Evolutionary conservation across 1,140 invertebrate genomes (phyloP).

Genomic region (Caenorhabditis latens): DNA sequence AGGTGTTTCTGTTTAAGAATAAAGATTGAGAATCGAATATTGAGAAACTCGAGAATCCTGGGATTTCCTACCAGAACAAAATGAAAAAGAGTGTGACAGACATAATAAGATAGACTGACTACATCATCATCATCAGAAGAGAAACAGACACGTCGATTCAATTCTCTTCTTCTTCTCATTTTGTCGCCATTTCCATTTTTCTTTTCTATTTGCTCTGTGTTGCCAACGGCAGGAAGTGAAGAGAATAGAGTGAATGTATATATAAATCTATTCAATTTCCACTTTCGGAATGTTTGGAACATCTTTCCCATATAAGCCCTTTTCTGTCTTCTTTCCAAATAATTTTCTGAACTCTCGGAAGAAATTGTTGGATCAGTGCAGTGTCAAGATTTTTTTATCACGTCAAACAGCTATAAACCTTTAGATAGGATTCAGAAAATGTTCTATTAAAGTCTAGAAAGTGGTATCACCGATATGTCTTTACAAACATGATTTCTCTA

Average conservation of each 20-base stretch:
- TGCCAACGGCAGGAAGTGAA: constrained; percentile 44
- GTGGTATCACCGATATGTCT: too few relatives aligned
- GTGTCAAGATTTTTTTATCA: too few relatives aligned
- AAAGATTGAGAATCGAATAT: background rate
- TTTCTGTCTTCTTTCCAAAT: background rate
- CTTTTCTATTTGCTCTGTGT: constrained; percentile 45
- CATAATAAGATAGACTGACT: constrained; percentile 50
- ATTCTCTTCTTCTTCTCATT: constrained; percentile 47
- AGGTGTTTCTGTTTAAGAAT: background rate
- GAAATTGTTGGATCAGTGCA: too few relatives aligned
- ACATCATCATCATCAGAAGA: constrained; percentile 39
- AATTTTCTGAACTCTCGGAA: too few relatives aligned
- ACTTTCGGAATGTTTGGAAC: constrained; percentile 31
- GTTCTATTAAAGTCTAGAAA: too few relatives aligned
- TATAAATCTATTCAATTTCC: constrained; percentile 43
- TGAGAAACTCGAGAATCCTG: constrained; percentile 7
- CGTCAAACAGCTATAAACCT: too few relatives aligned
- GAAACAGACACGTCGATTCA: constrained; percentile 40
- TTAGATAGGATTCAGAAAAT: too few relatives aligned
- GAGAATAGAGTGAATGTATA: constrained; percentile 27
- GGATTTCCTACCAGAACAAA: constrained; percentile 41
- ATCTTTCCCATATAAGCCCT: background rate
- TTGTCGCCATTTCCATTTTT: constrained; percentile 53
- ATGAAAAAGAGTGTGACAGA: constrained; percentile 13
- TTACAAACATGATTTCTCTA: too few relatives aligned